Evolutionary conservation across 30 jellyfish, hydroid and myxozoan species (phyloP).

Genomic region (Aurelia sp.): DNA sequence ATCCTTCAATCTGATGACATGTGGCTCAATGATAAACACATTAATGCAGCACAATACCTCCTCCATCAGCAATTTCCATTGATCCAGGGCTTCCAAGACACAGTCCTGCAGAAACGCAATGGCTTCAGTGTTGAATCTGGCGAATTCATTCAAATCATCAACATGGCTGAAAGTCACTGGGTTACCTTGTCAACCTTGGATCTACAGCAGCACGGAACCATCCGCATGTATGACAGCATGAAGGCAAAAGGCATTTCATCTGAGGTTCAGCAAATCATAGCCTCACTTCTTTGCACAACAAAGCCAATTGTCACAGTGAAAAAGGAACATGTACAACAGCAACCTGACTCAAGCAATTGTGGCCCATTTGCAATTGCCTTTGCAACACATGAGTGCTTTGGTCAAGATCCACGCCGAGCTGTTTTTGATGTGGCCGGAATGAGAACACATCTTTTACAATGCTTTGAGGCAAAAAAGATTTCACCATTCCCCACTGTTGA

Average conservation of each 20-base stretch:
- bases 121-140: neutral
- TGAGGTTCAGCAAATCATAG: neutral
- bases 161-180: slow-evolving; percentile 20
- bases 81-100: neutral
- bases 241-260: neutral
- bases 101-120: neutral
- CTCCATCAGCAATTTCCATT: slow-evolving; percentile 15
- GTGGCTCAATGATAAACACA: slow-evolving; percentile 28
- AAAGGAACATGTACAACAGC: slow-evolving; percentile 16
- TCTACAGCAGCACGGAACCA: neutral
- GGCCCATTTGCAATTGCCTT: slow-evolving; percentile 22
- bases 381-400: slow-evolving; percentile 2
- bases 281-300: neutral
- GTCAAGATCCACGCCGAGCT: slow-evolving; percentile 2
- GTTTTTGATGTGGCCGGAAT: neutral
- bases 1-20: slow-evolving; percentile 18
- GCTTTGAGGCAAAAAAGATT: slow-evolving; percentile 1
- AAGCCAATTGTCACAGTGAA: slow-evolving; percentile 2
- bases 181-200: slow-evolving; percentile 5
- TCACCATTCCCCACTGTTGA: slow-evolving; percentile 1
- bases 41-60: slow-evolving; percentile 34
- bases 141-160: slow-evolving; percentile 19
- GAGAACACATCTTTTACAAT: slow-evolving; percentile 18
- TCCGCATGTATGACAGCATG: slow-evolving; percentile 20
- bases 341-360: neutral